Conservation (phyloP, 2,888 invertebrate genomes). For the Ganaspis brasiliensis region DNA sequence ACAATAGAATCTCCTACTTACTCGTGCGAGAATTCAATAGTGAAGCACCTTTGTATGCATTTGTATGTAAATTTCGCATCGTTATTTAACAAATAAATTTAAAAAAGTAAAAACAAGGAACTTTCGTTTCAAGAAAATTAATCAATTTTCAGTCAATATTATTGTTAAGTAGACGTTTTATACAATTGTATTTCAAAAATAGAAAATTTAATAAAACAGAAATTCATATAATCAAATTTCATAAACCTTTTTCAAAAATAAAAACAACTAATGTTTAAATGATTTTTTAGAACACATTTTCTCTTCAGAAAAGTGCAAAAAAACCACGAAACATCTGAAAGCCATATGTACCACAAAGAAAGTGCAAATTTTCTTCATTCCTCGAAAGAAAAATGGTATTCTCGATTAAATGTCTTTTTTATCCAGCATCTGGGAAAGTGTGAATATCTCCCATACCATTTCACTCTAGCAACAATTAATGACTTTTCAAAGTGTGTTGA, state of each 20-base stretch:
- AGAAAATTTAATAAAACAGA: too few species aligned
- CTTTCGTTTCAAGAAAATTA: too few species aligned
- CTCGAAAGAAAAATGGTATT: neutral
- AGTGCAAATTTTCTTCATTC: constrained; percentile 29
- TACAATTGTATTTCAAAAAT: too few species aligned
- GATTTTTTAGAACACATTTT: neutral
- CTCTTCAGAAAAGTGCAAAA: neutral
- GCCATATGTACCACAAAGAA: neutral
- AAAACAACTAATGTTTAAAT: neutral
- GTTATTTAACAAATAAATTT: constrained; percentile 14
- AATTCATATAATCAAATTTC: too few species aligned
- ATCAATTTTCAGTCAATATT: neutral
- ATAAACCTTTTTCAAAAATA: too few species aligned
- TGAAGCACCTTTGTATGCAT: constrained; percentile 19
- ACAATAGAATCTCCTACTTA: constrained; percentile 15
- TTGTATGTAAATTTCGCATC: constrained; percentile 26
- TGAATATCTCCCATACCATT: constrained; percentile 15
- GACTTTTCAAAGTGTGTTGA: neutral
- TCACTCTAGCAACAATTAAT: neutral
- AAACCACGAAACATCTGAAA: neutral
- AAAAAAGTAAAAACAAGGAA: too few species aligned
- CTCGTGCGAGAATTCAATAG: constrained; percentile 36
- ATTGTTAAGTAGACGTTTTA: too few species aligned
- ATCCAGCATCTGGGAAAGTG: neutral
- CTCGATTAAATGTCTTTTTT: constrained; percentile 4